These are phyloP conservation scores for Melolontha melolontha DNA, from an alignment of 2,888 invertebrate genomes.

Conservation along the genomic window DNA sequence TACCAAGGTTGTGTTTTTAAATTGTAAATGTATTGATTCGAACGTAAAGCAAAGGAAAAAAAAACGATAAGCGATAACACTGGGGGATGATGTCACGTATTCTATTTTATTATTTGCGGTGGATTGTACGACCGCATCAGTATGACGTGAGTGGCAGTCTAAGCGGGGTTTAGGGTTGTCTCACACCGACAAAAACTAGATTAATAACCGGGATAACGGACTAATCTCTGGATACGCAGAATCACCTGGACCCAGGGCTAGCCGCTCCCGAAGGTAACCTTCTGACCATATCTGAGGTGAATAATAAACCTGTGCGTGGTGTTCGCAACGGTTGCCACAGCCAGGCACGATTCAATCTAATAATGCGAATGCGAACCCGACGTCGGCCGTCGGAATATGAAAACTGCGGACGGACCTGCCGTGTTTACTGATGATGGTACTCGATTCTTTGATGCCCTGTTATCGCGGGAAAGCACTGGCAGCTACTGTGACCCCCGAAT, in stretches of 20 bases:
- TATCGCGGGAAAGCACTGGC: conserved; percentile 40
- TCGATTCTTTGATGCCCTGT: conserved; percentile 42
- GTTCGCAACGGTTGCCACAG: conserved; percentile 15
- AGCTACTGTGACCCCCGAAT: conserved; percentile 41
- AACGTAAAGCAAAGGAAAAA: conserved; percentile 14
- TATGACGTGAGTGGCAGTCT: conserved; percentile 60
- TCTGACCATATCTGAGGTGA: conserved; percentile 43
- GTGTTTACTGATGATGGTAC: conserved; percentile 42
- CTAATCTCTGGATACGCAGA: conserved; percentile 43
- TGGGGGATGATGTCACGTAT: conserved; percentile 64
- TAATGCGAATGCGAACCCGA: conserved; percentile 39
- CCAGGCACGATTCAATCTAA: conserved; percentile 38
- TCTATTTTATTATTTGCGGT: conserved; percentile 60
- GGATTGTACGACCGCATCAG: conserved; percentile 39
- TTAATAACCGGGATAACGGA: conserved; percentile 54
- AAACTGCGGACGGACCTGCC: conserved; percentile 42
- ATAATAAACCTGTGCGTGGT: conserved; percentile 36
- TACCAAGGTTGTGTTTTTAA: conserved; percentile 5
- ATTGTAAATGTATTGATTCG: conserved; percentile 26
- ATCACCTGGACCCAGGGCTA: conserved; percentile 39
- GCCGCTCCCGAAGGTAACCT: conserved; percentile 41
- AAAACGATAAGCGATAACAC: conserved; percentile 43
- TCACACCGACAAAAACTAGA: conserved; percentile 59
- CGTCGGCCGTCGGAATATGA: conserved; percentile 42
- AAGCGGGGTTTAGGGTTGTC: conserved; percentile 56